Percentiles rank a stretch among this genome's conserved stretches.
phyloP scores from a whole-genome alignment of 2,113 vertebrate genomes.

The Empidonax traillii region DNA sequence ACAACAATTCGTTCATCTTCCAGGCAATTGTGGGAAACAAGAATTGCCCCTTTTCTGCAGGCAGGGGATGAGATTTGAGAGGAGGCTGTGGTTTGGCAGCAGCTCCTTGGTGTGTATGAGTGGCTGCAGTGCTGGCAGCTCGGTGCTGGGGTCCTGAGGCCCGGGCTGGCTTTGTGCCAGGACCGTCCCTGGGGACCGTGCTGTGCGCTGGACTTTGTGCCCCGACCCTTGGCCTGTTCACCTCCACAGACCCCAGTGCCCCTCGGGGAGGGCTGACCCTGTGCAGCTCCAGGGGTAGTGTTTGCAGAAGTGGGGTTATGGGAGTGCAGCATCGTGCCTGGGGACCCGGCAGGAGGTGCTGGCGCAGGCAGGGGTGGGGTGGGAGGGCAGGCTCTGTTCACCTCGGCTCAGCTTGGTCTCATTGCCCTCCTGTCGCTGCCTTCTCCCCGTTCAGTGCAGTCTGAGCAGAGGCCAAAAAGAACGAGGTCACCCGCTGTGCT shows the following conservation, averaged over 20 bases:
- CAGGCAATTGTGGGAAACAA: not conserved
- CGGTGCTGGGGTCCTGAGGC: not conserved
- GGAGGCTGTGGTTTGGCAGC: not conserved
- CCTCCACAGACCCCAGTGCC: not conserved
- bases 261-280: not conserved
- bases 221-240: not conserved
- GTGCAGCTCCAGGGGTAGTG: accelerated
- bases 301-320: not conserved
- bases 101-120: not conserved
- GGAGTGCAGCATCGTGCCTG: not conserved
- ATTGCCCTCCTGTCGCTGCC: not conserved
- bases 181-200: accelerated
- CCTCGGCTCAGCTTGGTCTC: not conserved
- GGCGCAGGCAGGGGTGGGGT: accelerated
- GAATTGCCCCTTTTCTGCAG: not conserved
- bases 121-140: not conserved
- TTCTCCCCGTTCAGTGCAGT: not conserved
- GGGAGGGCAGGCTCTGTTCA: not conserved
- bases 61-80: not conserved
- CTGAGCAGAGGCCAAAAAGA: not conserved
- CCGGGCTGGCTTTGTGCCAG: accelerated
- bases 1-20: not conserved
- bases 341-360: accelerated
- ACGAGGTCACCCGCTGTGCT: not conserved
- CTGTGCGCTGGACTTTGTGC: not conserved